Evolutionary conservation across 2,113 vertebrate genomes (phyloP).

Genomic region (Antigone vipio): DNA sequence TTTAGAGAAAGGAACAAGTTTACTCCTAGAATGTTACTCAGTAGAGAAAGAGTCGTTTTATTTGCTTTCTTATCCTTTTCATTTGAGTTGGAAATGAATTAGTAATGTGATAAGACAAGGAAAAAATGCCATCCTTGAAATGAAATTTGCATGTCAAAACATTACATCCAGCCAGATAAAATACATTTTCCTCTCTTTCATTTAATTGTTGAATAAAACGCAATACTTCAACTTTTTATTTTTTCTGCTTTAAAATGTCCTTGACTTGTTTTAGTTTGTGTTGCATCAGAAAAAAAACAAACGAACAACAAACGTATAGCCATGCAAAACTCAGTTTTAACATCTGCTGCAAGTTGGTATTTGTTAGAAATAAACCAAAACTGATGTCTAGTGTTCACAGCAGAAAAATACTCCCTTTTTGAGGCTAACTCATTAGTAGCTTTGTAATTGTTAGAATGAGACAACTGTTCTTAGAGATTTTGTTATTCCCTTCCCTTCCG

Average conservation of each 20-base stretch:
- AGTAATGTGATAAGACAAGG: background rate
- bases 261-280: background rate
- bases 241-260: background rate
- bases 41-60: background rate
- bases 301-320: background rate
- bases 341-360: background rate
- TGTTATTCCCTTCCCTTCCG: slow-evolving; percentile 1
- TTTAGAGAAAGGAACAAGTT: background rate
- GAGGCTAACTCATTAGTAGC: background rate
- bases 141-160: slow-evolving; percentile 55
- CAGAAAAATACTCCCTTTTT: background rate
- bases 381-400: background rate
- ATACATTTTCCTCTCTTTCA: background rate
- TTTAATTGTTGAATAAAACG: background rate
- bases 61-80: slow-evolving; percentile 2
- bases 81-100: slow-evolving; percentile 33
- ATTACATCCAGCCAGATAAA: slow-evolving; percentile 25
- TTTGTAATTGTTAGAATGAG: slow-evolving; percentile 12
- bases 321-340: background rate
- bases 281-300: background rate
- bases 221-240: background rate
- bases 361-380: background rate
- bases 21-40: background rate
- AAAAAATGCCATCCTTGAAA: background rate
- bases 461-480: slow-evolving; percentile 21